These are phyloP conservation scores for Amia ocellicauda DNA, from an alignment of 2,113 vertebrate genomes.

Conservation along the genomic window DNA sequence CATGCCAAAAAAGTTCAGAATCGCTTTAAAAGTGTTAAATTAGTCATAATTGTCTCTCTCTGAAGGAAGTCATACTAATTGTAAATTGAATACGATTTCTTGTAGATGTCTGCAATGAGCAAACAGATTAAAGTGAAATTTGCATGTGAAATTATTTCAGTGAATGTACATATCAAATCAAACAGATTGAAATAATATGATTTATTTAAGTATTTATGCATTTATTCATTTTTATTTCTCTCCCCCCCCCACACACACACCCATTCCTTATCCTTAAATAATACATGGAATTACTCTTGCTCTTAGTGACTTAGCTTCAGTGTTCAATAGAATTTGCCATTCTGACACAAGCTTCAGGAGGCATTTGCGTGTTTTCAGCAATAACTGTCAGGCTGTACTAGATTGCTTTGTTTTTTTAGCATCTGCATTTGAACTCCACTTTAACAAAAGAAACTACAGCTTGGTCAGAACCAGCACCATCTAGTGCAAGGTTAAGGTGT, in stretches of 20 bases:
- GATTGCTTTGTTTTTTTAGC: not conserved
- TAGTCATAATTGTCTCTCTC: no score
- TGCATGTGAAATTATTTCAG: not conserved
- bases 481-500: constrained; percentile 7
- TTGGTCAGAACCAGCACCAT: constrained; percentile 11
- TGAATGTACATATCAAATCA: no score
- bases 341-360: not conserved
- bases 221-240: not conserved
- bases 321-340: not conserved
- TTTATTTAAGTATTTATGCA: constrained; percentile 6
- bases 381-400: not conserved
- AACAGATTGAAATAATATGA: no score
- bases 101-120: no score
- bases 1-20: no score
- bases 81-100: no score
- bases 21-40: no score
- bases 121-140: not conserved
- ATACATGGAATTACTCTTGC: not conserved
- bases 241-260: no score
- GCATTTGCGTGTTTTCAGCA: not conserved
- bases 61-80: no score
- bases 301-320: not conserved
- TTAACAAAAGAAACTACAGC: not conserved
- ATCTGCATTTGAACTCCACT: not conserved
- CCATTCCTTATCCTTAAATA: not conserved